Percentiles rank a stretch among this genome's conserved stretches.
Conservation (phyloP, 2,797 vertebrate genomes). For the Hipposideros larvatus region DNA sequence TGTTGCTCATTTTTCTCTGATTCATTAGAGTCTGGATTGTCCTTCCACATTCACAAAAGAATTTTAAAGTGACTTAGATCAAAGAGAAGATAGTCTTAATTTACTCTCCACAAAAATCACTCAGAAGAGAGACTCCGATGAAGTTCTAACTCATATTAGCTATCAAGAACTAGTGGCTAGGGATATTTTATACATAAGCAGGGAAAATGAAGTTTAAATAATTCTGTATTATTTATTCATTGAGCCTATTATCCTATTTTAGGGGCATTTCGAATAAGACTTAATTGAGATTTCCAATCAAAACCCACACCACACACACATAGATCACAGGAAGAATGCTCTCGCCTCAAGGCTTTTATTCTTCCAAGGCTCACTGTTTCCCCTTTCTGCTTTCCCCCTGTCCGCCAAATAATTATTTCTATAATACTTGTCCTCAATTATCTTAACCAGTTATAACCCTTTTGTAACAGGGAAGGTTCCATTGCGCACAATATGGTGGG, state of each 20-base stretch:
- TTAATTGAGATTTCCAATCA: not conserved
- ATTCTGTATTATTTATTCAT: conserved; percentile 41
- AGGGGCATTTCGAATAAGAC: conserved; percentile 21
- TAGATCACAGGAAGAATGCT: not conserved
- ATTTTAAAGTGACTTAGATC: not conserved
- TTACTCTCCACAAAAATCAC: not conserved
- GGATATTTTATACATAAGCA: not conserved
- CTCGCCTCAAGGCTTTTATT: not conserved
- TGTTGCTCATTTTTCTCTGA: not conserved
- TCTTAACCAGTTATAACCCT: not conserved
- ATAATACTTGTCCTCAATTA: not conserved
- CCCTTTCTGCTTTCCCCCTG: not conserved
- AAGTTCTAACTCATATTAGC: not conserved
- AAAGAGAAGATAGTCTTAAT: not conserved
- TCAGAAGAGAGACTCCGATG: not conserved
- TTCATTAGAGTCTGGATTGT: not conserved
- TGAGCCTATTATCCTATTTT: not conserved
- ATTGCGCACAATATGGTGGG: not conserved
- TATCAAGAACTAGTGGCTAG: not conserved
- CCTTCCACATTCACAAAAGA: not conserved
- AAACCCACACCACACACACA: not conserved
- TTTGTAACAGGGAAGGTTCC: not conserved
- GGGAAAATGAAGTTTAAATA: not conserved
- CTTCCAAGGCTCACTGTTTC: not conserved
- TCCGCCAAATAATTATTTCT: not conserved